Conservation (phyloP, 2,113 vertebrate species). For the Nansenia antarctica region DNA sequence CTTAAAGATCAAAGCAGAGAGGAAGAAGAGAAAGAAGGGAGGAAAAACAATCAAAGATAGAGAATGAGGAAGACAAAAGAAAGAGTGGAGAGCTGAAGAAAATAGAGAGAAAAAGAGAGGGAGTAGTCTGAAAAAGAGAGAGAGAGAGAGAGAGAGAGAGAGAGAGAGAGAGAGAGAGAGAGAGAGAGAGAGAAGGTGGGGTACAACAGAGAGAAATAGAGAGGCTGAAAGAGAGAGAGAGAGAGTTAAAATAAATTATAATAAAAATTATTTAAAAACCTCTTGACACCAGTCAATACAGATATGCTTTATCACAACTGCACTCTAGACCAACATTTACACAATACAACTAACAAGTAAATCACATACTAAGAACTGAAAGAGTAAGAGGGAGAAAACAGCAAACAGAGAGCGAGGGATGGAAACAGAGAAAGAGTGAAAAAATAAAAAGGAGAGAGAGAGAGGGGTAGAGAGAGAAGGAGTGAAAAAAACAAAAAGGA, state of each 20-base stretch:
- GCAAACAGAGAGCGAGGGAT: slow-evolving; percentile 15
- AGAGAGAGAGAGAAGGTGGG: neutral
- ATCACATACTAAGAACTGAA: too few relatives aligned
- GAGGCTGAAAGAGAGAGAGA: neutral
- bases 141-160: neutral
- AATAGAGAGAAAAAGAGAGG: slow-evolving; percentile 14
- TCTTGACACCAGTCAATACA: too few relatives aligned
- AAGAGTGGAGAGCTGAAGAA: neutral
- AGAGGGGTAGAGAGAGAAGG: neutral
- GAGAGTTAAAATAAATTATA: too few relatives aligned
- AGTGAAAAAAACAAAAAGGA: neutral
- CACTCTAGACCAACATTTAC: too few relatives aligned
- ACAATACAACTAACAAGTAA: too few relatives aligned
- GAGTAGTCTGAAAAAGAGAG: slow-evolving; percentile 8
- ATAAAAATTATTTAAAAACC: too few relatives aligned
- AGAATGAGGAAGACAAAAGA: neutral
- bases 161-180: neutral
- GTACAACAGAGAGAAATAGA: slow-evolving; percentile 5
- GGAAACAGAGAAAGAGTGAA: slow-evolving; percentile 19
- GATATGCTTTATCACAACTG: too few relatives aligned
- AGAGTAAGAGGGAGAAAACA: neutral
- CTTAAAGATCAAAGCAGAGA: too few relatives aligned
- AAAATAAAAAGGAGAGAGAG: neutral
- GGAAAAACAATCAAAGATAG: neutral
- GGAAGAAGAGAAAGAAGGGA: slow-evolving; percentile 39